A percentile compares a stretch with the other conserved stretches of the same genome.
Evolutionary conservation across 2,113 vertebrate genomes (phyloP).

Genomic region (Strigops habroptila): DNA sequence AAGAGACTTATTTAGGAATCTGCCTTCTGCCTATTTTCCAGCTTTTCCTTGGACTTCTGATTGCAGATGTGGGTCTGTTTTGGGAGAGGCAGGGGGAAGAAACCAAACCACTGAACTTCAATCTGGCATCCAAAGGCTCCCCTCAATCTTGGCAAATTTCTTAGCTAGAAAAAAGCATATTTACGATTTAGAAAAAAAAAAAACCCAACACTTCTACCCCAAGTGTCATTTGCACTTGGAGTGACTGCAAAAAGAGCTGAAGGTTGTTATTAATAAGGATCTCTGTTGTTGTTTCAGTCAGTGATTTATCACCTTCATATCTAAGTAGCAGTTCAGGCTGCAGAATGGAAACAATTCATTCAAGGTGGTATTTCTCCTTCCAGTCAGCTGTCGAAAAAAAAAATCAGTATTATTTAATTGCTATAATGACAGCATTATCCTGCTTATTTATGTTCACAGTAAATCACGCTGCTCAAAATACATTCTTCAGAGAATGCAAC

Average conservation of each 20-base stretch:
- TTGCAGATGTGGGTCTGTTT: not conserved
- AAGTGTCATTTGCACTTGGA: slow-evolving; percentile 5
- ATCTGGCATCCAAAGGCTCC: not conserved
- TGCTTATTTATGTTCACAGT: slow-evolving; percentile 27
- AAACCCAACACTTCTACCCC: not conserved
- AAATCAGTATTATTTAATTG: slow-evolving; percentile 48
- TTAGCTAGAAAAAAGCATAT: not conserved
- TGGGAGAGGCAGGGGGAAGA: not conserved
- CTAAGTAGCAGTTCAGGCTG: slow-evolving; percentile 34
- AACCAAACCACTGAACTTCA: not conserved
- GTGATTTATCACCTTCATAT: slow-evolving; percentile 69
- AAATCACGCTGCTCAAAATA: slow-evolving; percentile 2
- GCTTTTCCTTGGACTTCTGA: not conserved
- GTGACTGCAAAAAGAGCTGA: slow-evolving; percentile 27
- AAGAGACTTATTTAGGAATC: not conserved
- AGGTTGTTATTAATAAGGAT: slow-evolving; percentile 65
- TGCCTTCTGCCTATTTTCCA: not conserved
- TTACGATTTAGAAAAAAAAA: not conserved
- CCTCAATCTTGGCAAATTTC: not conserved
- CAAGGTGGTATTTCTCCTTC: slow-evolving; percentile 50
- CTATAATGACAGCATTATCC: not conserved
- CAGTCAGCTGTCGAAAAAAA: not conserved
- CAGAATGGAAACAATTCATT: slow-evolving; percentile 54
- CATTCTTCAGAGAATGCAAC: not conserved
- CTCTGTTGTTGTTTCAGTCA: slow-evolving; percentile 51